Percentiles rank a stretch among this genome's conserved stretches.
phyloP scores from a whole-genome alignment of 2,888 invertebrate genomes.

The Podotricha telesiphe region DNA sequence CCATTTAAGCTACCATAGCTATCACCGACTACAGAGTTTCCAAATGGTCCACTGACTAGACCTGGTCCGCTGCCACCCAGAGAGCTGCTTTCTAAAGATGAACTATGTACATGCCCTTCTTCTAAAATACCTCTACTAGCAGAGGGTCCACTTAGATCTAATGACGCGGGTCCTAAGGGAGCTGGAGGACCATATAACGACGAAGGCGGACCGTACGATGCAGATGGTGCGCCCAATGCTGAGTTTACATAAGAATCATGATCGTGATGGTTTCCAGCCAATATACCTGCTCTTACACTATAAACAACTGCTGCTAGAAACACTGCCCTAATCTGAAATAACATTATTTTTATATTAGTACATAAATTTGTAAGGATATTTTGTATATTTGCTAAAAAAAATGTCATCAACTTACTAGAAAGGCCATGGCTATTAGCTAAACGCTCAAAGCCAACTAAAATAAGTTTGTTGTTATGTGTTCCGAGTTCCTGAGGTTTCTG shows the following conservation, averaged over 20 bases:
- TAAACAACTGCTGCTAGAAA: conserved; percentile 69
- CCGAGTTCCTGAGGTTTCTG: conserved; percentile 72
- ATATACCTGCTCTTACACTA: conserved; percentile 63
- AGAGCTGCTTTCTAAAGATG: neutral
- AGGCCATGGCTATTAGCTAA: conserved; percentile 83
- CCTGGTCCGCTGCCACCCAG: neutral
- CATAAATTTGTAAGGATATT: too few relatives aligned
- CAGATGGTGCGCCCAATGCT: conserved; percentile 67
- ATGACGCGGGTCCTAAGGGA: conserved; percentile 36
- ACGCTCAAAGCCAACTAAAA: conserved; percentile 74
- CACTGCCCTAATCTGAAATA: conserved; percentile 72
- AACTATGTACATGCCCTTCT: neutral
- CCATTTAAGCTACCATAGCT: conserved; percentile 2
- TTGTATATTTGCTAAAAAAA: conserved; percentile 14
- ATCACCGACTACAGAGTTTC: neutral
- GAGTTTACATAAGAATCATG: conserved; percentile 68
- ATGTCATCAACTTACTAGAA: conserved; percentile 71
- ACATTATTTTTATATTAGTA: conserved; percentile 42
- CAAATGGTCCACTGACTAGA: neutral
- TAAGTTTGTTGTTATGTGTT: conserved; percentile 72
- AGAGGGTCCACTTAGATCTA: conserved; percentile 34
- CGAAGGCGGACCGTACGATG: conserved; percentile 69
- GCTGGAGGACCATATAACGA: conserved; percentile 60
- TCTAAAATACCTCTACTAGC: conserved; percentile 19
- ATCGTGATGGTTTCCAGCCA: conserved; percentile 55